These are phyloP conservation scores for Bolborhynchus lineola DNA, from an alignment of 2,113 vertebrate species.

Conservation along the genomic window DNA sequence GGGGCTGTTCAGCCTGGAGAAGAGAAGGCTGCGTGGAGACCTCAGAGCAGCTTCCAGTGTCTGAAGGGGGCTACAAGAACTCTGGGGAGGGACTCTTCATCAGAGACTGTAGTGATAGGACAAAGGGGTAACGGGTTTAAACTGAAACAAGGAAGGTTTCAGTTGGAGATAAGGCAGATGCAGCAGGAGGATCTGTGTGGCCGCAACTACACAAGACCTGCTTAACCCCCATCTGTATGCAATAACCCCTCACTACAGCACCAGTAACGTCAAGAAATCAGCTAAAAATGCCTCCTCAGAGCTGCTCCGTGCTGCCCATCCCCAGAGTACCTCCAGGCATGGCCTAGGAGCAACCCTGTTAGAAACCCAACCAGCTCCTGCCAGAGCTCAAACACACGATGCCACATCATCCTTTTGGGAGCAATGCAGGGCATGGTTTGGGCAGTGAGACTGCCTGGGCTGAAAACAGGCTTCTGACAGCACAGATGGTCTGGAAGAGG, in stretches of 20 bases:
- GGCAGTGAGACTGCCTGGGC: not conserved
- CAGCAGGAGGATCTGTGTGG: not conserved
- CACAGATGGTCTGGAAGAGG: fast-evolving
- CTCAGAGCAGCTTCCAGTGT: too few species aligned
- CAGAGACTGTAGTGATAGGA: too few species aligned
- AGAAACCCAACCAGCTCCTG: not conserved
- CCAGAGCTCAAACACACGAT: not conserved
- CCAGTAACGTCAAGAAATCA: not conserved
- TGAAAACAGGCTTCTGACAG: not conserved
- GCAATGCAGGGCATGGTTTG: not conserved
- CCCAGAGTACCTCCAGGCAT: not conserved
- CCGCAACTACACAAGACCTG: not conserved
- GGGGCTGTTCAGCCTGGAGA: too few species aligned
- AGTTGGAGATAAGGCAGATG: not conserved
- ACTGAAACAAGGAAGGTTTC: too few species aligned
- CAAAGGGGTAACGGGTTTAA: too few species aligned
- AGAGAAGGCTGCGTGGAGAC: too few species aligned
- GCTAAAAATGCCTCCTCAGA: fast-evolving
- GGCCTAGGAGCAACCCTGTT: not conserved
- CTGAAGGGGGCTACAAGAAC: too few species aligned
- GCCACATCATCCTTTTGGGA: fast-evolving
- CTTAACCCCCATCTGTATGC: not conserved
- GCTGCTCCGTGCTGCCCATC: too few species aligned
- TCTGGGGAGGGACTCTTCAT: too few species aligned
- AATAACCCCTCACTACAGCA: fast-evolving